Conservation (phyloP, 2,113 vertebrate species). For the Oxyruncus cristatus region DNA sequence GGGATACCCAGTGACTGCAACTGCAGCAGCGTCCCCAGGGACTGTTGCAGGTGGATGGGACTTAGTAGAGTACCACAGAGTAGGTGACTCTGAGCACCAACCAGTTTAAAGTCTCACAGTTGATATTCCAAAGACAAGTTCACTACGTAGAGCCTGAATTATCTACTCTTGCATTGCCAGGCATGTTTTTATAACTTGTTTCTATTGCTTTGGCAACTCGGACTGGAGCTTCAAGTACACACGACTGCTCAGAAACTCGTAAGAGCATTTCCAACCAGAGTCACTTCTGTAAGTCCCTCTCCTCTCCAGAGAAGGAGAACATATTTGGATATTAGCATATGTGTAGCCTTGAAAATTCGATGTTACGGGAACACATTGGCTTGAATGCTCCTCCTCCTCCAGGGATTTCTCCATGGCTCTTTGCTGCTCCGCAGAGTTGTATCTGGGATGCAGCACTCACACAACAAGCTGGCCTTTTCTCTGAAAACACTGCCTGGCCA, state of each 20-base stretch:
- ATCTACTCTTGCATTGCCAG: neutral
- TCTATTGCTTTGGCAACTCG: neutral
- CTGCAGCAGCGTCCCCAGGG: neutral
- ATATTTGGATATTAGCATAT: neutral
- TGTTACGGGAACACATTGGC: neutral
- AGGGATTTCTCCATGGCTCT: neutral
- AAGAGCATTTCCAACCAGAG: constrained; percentile 6
- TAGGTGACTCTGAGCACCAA: neutral
- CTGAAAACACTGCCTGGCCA: neutral
- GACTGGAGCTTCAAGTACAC: neutral
- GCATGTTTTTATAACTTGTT: neutral
- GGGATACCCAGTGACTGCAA: too few relatives aligned
- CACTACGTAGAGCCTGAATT: neutral
- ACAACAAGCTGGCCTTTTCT: constrained; percentile 13
- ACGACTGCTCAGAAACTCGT: neutral
- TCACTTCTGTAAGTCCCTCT: neutral
- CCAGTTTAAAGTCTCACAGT: neutral
- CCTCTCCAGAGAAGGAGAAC: neutral
- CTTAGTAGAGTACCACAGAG: neutral
- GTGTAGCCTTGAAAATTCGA: neutral
- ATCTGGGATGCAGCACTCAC: constrained; percentile 4
- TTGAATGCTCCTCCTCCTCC: neutral
- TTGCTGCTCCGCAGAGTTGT: neutral
- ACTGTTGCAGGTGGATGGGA: neutral
- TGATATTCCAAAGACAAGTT: neutral